Evolutionary conservation across 2,113 vertebrate species (phyloP), one percentile per base, ranked within the genome.

Genomic region (Arvicanthis niloticus): DNA sequence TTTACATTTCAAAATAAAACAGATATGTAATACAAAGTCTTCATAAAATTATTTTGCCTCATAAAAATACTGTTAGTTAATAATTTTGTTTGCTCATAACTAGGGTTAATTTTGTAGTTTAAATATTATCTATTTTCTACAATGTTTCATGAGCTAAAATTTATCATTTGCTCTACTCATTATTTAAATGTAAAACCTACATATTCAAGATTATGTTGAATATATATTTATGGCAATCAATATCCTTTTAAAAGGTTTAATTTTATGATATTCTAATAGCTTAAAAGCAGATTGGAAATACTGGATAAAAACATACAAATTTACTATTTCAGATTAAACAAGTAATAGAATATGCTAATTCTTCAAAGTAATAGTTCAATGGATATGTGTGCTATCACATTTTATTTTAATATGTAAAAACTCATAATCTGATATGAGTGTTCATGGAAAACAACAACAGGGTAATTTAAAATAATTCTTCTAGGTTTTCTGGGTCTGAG

Each of bases 1-100:
- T 42, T 88, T 72, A 60, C 53, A 62, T 94, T 93, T 96, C 34
- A 91, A 86, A 48, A 81, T 77, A 85, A 94, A 94, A 75, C 67
- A 80, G 29, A 75, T 65, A 80, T 53, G 37, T 73, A 62, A 10
- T 42, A 91, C 40, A 17, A 51, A 75, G 29, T 70, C 19, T 62
- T 80, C 53, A 88, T 75, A 91, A 86, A 93, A 65, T 81, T 56
- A 88, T 40, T 45, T 93, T 90, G 16, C 11, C 9, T 37, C 1
- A 24, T 68, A 58, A 60, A 85, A 92, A 65, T 73, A 95, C 70
- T 80, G 4, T 80, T 96, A 87, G 9, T 26, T 34, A 89, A 48
- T 90, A 72, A 72, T 95, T 95, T 84, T n/a, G 16, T 88, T 92
- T 73, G 17, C 60, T 88, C 3, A 72, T 67, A 3, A 91, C 1